Percentiles rank a stretch among this genome's conserved stretches.
Evolutionary conservation across 2,113 vertebrate species (phyloP).

Genomic region (Peromyscus leucopus): DNA sequence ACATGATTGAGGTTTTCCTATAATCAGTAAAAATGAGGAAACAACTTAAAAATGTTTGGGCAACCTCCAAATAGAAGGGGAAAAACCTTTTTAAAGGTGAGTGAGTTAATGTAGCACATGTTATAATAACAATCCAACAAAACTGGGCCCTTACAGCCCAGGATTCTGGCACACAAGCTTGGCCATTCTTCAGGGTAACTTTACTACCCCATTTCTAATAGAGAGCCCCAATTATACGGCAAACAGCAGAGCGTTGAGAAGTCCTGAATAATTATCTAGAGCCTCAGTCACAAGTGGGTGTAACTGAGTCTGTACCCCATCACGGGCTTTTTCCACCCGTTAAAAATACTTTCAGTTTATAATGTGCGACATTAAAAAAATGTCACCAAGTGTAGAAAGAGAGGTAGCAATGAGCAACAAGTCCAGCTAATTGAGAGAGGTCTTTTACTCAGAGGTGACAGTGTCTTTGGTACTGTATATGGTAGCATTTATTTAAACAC

Average conservation of each 20-base stretch:
- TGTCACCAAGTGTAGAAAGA: constrained; percentile 43
- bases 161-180: constrained; percentile 75
- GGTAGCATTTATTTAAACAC: no score
- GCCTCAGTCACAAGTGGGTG: constrained; percentile 5
- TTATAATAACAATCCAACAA: constrained; percentile 85
- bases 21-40: constrained; percentile 86
- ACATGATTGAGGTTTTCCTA: constrained; percentile 85
- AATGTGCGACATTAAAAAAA: constrained; percentile 64
- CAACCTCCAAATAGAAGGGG: constrained; percentile 79
- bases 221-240: constrained; percentile 81
- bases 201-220: constrained; percentile 79
- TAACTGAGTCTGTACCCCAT: background rate
- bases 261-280: constrained; percentile 68
- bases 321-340: constrained; percentile 60
- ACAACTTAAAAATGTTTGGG: constrained; percentile 86
- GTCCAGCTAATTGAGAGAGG: background rate
- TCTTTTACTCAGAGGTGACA: background rate
- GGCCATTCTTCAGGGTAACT: constrained; percentile 67
- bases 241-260: constrained; percentile 59
- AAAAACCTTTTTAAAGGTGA: constrained; percentile 83
- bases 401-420: background rate
- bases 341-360: constrained; percentile 76
- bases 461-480: background rate
- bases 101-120: constrained; percentile 81
- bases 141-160: constrained; percentile 74